These are phyloP conservation scores for Rousettus madagascariensis DNA, from an alignment of 2,797 vertebrate genomes.

Conservation along the genomic window DNA sequence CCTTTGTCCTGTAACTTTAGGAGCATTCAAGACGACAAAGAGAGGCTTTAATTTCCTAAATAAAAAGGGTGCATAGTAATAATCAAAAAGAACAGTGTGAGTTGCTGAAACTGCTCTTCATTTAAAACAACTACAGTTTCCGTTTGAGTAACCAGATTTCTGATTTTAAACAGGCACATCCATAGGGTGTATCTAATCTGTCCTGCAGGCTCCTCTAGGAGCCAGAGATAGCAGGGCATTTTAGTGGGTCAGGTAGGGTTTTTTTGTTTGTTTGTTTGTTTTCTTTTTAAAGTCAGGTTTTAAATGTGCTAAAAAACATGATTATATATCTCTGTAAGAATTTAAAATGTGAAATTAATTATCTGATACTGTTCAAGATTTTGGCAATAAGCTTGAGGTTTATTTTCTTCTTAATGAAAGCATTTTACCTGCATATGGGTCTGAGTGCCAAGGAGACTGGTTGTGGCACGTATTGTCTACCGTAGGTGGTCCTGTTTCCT, in stretches of 20 bases:
- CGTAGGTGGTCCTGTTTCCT: constrained; percentile 82
- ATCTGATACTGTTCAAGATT: constrained; percentile 70
- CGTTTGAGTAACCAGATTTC: not conserved
- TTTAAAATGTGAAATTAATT: constrained; percentile 72
- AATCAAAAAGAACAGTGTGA: constrained; percentile 21
- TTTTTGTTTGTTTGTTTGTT: not conserved
- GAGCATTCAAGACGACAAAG: constrained; percentile 77
- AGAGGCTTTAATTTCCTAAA: constrained; percentile 84
- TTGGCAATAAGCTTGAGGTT: constrained; percentile 69
- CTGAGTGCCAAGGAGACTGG: constrained; percentile 84
- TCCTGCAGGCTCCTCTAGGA: not conserved
- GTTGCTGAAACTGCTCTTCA: not conserved
- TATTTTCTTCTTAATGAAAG: constrained; percentile 80
- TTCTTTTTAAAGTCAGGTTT: constrained; percentile 11
- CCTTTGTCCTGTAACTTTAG: constrained; percentile 86
- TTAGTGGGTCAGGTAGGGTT: not conserved
- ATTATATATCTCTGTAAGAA: constrained; percentile 48
- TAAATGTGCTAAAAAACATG: constrained; percentile 27
- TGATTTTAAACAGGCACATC: not conserved
- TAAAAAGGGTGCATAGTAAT: constrained; percentile 72
- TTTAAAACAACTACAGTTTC: not conserved
- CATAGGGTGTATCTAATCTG: not conserved
- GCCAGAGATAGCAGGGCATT: not conserved
- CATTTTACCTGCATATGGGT: constrained; percentile 86
- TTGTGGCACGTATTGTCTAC: constrained; percentile 79